Evolutionary conservation across 1,140 invertebrate species (phyloP).

Genomic region (Sycophaga agraensis): DNA sequence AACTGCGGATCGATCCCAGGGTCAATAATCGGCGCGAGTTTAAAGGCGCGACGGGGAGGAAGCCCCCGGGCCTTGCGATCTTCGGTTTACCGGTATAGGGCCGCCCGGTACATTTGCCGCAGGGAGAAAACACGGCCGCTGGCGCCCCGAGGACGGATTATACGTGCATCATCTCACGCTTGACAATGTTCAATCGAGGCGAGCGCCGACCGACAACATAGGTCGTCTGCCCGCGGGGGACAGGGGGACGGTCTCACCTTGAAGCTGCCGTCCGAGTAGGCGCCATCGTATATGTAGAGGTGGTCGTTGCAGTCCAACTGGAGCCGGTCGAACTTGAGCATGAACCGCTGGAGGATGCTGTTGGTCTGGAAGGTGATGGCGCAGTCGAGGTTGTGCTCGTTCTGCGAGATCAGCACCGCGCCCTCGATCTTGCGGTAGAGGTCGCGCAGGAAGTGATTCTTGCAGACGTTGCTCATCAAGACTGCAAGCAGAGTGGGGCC

Average conservation of each 20-base stretch:
- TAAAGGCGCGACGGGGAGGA: too few species aligned
- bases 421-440: slow-evolving; percentile 88
- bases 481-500: slow-evolving; percentile 70
- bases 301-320: slow-evolving; percentile 91
- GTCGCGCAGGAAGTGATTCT: slow-evolving; percentile 81
- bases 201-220: too few species aligned
- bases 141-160: too few species aligned
- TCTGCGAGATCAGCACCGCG: slow-evolving; percentile 82
- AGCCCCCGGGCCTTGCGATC: too few species aligned
- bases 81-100: too few species aligned
- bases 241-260: slow-evolving; percentile 65
- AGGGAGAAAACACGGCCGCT: too few species aligned
- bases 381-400: slow-evolving; percentile 87
- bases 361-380: slow-evolving; percentile 91
- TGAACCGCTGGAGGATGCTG: slow-evolving; percentile 88
- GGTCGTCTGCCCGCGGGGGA: too few species aligned
- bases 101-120: too few species aligned
- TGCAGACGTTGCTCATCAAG: slow-evolving; percentile 82
- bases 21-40: too few species aligned
- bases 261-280: slow-evolving; percentile 79
- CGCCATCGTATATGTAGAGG: slow-evolving; percentile 88
- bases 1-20: too few species aligned
- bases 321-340: slow-evolving; percentile 82
- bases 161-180: neutral
- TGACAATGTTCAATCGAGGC: too few species aligned